These are phyloP conservation scores for Cephus nigrinus DNA, from an alignment of 2,888 invertebrate genomes.

Conservation along the genomic window DNA sequence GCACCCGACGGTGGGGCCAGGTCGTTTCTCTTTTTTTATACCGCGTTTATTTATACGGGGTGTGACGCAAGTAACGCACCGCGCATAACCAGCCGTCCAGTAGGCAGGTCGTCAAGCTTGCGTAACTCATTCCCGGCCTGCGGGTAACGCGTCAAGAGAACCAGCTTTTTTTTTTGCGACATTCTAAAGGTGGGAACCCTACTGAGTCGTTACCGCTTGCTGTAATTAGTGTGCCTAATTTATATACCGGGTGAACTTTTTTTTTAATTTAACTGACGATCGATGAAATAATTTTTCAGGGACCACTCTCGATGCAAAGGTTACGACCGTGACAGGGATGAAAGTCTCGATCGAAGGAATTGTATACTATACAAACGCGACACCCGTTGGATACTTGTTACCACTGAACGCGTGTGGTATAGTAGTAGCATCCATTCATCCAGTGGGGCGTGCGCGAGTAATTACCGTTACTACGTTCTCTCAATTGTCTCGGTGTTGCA, in stretches of 20 bases:
- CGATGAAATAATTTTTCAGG: background rate
- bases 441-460: background rate
- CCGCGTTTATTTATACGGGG: constrained; percentile 7
- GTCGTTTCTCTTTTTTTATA: background rate
- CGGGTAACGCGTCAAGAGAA: background rate
- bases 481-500: constrained; percentile 6
- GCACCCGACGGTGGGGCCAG: background rate
- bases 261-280: background rate
- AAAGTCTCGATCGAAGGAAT: too few relatives aligned
- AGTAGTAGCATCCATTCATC: constrained; percentile 1
- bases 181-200: background rate
- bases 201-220: background rate
- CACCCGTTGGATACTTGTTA: background rate
- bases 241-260: background rate
- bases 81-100: background rate
- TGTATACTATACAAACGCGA: background rate
- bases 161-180: background rate
- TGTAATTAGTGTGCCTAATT: background rate
- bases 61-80: constrained; percentile 6
- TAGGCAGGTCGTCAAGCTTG: background rate
- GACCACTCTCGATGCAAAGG: accelerated
- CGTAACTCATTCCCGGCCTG: background rate
- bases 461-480: constrained; percentile 3
- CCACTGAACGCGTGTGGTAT: background rate
- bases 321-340: background rate